Base-by-base conservation (phyloP, 2,797 vertebrate species). In the Acanthornis magna region DNA sequence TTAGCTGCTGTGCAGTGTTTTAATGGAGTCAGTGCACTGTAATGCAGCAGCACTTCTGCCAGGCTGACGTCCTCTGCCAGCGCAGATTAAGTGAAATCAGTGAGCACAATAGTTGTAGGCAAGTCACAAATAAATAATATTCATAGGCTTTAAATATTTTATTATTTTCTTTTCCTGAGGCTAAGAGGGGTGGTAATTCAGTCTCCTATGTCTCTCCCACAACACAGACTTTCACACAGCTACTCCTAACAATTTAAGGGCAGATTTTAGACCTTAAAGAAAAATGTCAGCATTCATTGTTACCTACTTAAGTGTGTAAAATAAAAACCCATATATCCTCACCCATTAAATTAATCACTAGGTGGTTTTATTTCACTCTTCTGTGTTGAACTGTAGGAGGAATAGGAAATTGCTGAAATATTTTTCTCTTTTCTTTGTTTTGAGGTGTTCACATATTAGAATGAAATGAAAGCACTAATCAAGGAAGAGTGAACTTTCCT, bases 111-210 rank as follows among this genome's bases (percentile, higher is more conserved):
- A 88, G 50, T 93, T 79, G 91, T 57, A 84, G 92, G 63, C 95
- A 94, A 93, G 85, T 85, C 85, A 91, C 89, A 90, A 93, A 91
- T 91, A 94, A 94, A 93, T 95, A 89, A 88, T 81, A 91, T 88
- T 94, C 83, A 70, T 78, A 91, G 74, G 66, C 55, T 91, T 93
- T 95, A 94, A 96, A 87, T 96, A 91, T 96, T 93, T 95, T 88
- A 81, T 88, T 78, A 13, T 66, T 45, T 55, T 48, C 38, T 67
- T 89, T n/a, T 61, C 20, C 65, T 62, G 75, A 95, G 80, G 62
- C 88, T 86, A 67, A 80, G 16, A 70, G 26, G 16, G 38, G 27
- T 3, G 8, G 36, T 78, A 55, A 50, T 66, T 94, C 68, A 55
- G 66, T 62, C 51, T 94, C 36, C 65, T 45, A 13, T 12, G 32